Evolutionary conservation across 2,113 vertebrate genomes (phyloP).

Genomic region (Semicossyphus pulcher): DNA sequence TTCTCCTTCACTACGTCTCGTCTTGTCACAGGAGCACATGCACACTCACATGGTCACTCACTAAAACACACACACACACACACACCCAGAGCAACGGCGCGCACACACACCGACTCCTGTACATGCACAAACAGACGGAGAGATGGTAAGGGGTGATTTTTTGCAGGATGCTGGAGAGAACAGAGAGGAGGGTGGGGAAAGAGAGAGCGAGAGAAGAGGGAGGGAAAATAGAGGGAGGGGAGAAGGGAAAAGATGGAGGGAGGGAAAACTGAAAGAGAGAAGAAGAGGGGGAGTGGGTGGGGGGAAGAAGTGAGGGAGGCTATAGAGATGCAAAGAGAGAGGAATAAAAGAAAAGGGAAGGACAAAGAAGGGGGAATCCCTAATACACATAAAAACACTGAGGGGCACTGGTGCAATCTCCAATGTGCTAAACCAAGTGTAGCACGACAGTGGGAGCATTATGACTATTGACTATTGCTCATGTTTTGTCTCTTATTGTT

Average conservation of each 20-base stretch:
- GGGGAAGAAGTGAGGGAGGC: constrained; percentile 11
- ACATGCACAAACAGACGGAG: constrained; percentile 49
- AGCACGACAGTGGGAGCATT: neutral
- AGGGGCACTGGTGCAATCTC: neutral
- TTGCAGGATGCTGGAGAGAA: constrained; percentile 72
- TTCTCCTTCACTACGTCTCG: constrained; percentile 50
- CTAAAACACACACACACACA: constrained; percentile 49
- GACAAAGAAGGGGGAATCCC: neutral
- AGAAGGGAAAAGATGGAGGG: constrained; percentile 32
- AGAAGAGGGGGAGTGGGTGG: constrained; percentile 16
- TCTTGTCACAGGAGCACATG: constrained; percentile 62
- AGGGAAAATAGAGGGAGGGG: constrained; percentile 56
- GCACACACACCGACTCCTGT: constrained; percentile 44
- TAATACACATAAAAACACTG: neutral
- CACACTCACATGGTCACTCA: constrained; percentile 65
- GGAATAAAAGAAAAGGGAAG: neutral
- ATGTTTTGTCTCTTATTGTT: neutral
- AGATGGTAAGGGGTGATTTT: constrained; percentile 74
- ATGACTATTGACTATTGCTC: neutral
- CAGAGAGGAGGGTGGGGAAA: constrained; percentile 50
- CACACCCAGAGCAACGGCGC: constrained; percentile 29
- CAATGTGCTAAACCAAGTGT: neutral
- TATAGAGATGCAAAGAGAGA: constrained; percentile 21
- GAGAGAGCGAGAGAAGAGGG: constrained; percentile 37
- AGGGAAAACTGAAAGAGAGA: constrained; percentile 34